Conservation (phyloP, 2,888 invertebrate genomes). For the Fabriciana adippe region DNA sequence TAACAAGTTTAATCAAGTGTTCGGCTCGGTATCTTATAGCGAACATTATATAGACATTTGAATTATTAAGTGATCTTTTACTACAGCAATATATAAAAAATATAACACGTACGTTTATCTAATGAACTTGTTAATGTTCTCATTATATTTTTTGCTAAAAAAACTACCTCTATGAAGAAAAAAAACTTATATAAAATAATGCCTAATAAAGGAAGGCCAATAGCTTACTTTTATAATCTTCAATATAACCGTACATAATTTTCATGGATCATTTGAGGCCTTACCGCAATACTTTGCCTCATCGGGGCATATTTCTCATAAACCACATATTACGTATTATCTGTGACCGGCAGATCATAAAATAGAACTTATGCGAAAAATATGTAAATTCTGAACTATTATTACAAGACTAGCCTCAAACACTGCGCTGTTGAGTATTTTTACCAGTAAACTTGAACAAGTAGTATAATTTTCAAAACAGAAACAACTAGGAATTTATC, state of each 20-base stretch:
- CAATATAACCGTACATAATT: constrained; percentile 50
- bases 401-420: constrained; percentile 29
- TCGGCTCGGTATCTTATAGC: background rate
- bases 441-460: constrained; percentile 19
- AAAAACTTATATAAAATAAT: constrained; percentile 35
- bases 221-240: constrained; percentile 43
- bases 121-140: no score
- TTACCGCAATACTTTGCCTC: constrained; percentile 32
- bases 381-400: constrained; percentile 56
- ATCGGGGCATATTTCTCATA: constrained; percentile 53
- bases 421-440: constrained; percentile 16
- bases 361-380: constrained; percentile 58
- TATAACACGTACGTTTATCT: no score
- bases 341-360: constrained; percentile 59
- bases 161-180: background rate
- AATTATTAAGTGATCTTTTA: background rate
- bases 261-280: constrained; percentile 59
- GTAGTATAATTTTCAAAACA: constrained; percentile 6
- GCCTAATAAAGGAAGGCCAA: constrained; percentile 32
- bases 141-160: no score
- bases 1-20: constrained; percentile 28
- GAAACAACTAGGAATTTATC: constrained; percentile 18
- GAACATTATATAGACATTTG: background rate
- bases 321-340: constrained; percentile 61
- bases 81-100: no score